Conservation (phyloP, 2,797 vertebrate genomes). For the Epinephelus coioides region DNA sequence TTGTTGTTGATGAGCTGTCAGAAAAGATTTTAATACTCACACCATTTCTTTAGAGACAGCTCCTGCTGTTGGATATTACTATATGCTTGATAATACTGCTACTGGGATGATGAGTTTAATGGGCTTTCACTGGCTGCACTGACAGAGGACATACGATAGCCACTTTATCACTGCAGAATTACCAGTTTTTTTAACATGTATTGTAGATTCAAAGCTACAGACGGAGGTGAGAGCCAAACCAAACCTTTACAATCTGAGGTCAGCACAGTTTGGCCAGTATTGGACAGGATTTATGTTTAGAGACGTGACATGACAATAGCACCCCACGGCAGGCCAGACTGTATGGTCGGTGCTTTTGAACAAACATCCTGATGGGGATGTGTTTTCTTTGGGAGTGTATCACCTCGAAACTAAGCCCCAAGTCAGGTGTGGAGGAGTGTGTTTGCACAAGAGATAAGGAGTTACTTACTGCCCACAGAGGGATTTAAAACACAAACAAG, state of each 20-base stretch:
- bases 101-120: neutral
- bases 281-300: neutral
- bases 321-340: too few species aligned
- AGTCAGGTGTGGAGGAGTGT: neutral
- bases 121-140: neutral
- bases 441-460: neutral
- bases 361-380: too few species aligned
- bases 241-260: neutral
- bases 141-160: neutral
- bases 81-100: neutral
- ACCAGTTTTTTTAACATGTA: too few species aligned
- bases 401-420: too few species aligned
- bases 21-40: neutral
- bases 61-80: neutral
- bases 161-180: neutral
- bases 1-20: slow-evolving; percentile 9
- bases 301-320: neutral
- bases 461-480: too few species aligned
- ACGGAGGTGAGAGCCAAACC: neutral
- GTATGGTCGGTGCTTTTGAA: too few species aligned
- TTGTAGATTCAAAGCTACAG: neutral
- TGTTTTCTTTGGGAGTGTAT: too few species aligned
- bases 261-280: neutral
- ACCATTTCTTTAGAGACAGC: slow-evolving; percentile 4
- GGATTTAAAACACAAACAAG: too few species aligned